Evolutionary conservation across 2,888 invertebrate species (phyloP), one percentile per base, ranked within the genome.

Genomic region (Melikaiella ostensackeni): DNA sequence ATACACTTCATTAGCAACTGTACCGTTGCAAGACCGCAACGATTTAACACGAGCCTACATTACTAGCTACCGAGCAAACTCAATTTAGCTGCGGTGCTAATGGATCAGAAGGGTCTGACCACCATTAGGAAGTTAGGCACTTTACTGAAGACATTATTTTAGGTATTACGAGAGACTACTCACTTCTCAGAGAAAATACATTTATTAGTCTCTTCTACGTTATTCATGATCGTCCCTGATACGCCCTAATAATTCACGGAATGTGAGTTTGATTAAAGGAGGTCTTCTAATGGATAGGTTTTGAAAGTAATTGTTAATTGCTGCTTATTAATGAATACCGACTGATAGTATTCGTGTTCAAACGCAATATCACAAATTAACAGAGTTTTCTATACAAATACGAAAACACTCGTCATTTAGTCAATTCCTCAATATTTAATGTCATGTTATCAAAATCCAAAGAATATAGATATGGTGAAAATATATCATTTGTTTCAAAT

Each of bases 1-100:
- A 50, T 50, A 80, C 82, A 82, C 83, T 86, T 86, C 84, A 86
- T 88, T 86, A 86, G 84, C 77, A 84, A 80, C 81, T 83, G 83
- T 79, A 85, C 84, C 82, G 80, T 80, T 79, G 82, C 80, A 79
- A 80, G 81, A 83, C 86, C 88, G 81, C 87, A 88, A 87, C 86
- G 87, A 86, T 88, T 88, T 88, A 88, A 89, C 87, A 82, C 87
- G 84, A 86, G 83, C 84, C 82, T 80, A 79, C 82, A 81, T 80
- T 82, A 79, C 79, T 76, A 75, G 57, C 78, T 81, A 79, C 82
- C 75, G 79, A 81, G 85, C 84, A 88, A 89, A 88, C 88, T 88
- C 84, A 86, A 87, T 89, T 88, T 87, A 83, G 84, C 80, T 82
- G 82, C 77, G 85, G 84, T 81, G 81, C 83, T 88, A 87, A 89